Evolutionary conservation across 1,140 invertebrate genomes (phyloP), one percentile per base, ranked within the genome.

Genomic region (Centruroides vittatus): DNA sequence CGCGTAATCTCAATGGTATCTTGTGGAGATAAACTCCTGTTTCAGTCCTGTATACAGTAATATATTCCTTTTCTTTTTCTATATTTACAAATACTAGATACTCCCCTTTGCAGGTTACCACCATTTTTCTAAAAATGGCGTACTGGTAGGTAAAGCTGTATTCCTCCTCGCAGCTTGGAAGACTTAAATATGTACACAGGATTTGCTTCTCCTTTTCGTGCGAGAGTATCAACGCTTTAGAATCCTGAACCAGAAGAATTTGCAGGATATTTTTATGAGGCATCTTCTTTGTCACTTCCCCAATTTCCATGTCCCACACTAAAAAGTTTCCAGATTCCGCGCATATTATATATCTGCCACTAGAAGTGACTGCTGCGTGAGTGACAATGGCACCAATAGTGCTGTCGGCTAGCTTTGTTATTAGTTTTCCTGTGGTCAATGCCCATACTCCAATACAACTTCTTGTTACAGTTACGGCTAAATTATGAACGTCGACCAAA

Each of bases 371-470:
- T 47, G 85, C 78, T 0, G 90, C 89, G 67, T 95, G 89, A 0
- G 93, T 96, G 0, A 98, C 89, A 68, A 98, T 97, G 7, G 93
- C 91, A 1, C 93, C 93, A 5, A 95, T 78, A 0, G 90, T 88
- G 70, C 87, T 92, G 67, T 95, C 92, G 0, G 92, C 90, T 23
- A 98, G 76, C 72, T 91, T 89, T 5, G 86, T 81, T 54, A 88
- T 76, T 9, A 96, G 75, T 70, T 84, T 84, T 1, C 92, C 93
- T 1, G 84, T 84, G 61, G 84, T 79, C n/a, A 95, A 79, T 72
- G 95, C 86, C 94, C 94, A 98, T 10, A 98, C 83, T 6, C 93
- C 94, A 57, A 97, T 86, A 70, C 90, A 94, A 67, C 89, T 90
- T 63, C 95, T 79, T 0, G 92, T 95, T 4, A 89, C 88, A 0